A percentile compares a stretch with the other conserved stretches of the same genome.
Conservation (phyloP, 2,797 vertebrate genomes). For the Micropoecilia bifurca region DNA sequence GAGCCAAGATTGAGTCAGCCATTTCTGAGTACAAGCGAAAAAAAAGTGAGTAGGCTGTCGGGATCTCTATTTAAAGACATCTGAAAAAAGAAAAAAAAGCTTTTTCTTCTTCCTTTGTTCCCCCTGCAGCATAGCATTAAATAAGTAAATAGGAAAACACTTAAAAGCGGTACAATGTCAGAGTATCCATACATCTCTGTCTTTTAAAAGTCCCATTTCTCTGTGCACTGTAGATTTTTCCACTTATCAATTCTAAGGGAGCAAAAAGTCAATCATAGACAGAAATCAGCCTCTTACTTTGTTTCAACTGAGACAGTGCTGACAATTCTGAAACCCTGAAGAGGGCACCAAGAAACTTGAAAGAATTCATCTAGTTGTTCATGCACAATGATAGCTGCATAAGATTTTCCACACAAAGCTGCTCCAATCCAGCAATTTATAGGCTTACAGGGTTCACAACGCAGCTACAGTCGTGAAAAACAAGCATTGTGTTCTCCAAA, state of each 20-base stretch:
- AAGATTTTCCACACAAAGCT: slow-evolving; percentile 69
- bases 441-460: slow-evolving; percentile 59
- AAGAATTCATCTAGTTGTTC: slow-evolving; percentile 76
- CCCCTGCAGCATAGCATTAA: slow-evolving; percentile 69
- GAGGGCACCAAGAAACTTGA: slow-evolving; percentile 61
- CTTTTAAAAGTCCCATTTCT: slow-evolving; percentile 47
- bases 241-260: slow-evolving; percentile 47
- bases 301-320: slow-evolving; percentile 57
- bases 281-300: slow-evolving; percentile 67
- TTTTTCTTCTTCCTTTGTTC: slow-evolving; percentile 55
- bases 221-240: slow-evolving; percentile 64
- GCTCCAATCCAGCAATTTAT: slow-evolving; percentile 60
- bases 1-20: slow-evolving; percentile 56
- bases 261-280: slow-evolving; percentile 56
- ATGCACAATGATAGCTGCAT: slow-evolving; percentile 75
- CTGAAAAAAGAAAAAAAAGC: slow-evolving; percentile 40
- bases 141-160: slow-evolving; percentile 75
- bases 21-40: slow-evolving; percentile 54
- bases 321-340: slow-evolving; percentile 72
- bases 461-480: slow-evolving; percentile 44
- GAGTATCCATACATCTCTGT: slow-evolving; percentile 63
- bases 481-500: slow-evolving; percentile 40
- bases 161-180: slow-evolving; percentile 65
- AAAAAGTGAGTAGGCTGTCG: slow-evolving; percentile 48
- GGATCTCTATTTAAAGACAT: slow-evolving; percentile 75